These are phyloP conservation scores for Odontothrips loti DNA, from an alignment of 2,888 invertebrate genomes.

Conservation along the genomic window DNA sequence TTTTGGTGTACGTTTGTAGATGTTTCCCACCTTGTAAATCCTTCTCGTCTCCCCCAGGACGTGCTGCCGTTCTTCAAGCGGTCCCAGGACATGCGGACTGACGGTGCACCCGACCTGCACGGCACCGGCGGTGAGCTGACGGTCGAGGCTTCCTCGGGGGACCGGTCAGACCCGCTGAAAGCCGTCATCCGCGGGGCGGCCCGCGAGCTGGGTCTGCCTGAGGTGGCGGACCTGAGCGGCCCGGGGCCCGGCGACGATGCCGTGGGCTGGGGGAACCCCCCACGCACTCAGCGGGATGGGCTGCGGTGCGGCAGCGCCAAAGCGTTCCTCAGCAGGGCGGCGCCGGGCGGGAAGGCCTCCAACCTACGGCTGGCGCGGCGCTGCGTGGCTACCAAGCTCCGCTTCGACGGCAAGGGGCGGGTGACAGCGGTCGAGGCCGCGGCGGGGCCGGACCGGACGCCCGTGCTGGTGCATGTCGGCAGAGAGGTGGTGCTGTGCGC, in stretches of 20 bases:
- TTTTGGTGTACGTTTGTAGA: too few species aligned
- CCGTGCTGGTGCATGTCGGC: not conserved
- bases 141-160: not conserved
- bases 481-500: not conserved
- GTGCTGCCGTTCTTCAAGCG: slow-evolving; percentile 24
- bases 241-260: not conserved
- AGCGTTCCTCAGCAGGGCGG: slow-evolving; percentile 4
- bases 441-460: not conserved
- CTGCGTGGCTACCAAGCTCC: not conserved
- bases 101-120: not conserved
- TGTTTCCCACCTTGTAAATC: not conserved
- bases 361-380: slow-evolving; percentile 8
- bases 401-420: not conserved
- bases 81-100: not conserved
- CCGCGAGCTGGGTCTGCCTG: not conserved
- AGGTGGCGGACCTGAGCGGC: slow-evolving; percentile 9
- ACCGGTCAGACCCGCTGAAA: not conserved
- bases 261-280: not conserved
- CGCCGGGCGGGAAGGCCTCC: not conserved
- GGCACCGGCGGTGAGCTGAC: slow-evolving; percentile 9
- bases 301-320: slow-evolving; percentile 10
- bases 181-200: not conserved
- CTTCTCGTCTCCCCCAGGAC: not conserved
- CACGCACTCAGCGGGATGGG: not conserved
- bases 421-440: not conserved